Evolutionary conservation across 2,888 invertebrate species (phyloP).

Genomic region (Troides helena): DNA sequence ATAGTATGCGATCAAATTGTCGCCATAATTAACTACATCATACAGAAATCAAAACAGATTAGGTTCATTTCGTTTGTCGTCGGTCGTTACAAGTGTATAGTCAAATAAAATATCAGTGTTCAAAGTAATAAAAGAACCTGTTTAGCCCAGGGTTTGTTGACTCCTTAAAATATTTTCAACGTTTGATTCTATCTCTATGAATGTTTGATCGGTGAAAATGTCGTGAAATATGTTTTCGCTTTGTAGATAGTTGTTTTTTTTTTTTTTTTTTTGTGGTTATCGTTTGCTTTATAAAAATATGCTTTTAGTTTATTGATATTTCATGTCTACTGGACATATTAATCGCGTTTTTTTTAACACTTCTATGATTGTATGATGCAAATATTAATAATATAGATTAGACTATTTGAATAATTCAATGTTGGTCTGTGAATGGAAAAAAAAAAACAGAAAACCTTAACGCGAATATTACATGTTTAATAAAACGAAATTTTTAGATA

Average conservation of each 20-base stretch:
- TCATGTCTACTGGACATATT: too few species aligned
- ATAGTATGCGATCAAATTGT: constrained; percentile 9
- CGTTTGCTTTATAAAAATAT: not conserved
- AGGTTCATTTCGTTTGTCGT: constrained; percentile 32
- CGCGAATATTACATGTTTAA: too few species aligned
- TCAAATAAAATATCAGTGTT: constrained; percentile 68
- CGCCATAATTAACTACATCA: constrained; percentile 21
- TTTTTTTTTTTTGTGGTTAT: not conserved
- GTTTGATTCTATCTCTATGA: constrained; percentile 49
- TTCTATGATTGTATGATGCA: too few species aligned
- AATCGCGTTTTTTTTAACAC: too few species aligned
- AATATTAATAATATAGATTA: too few species aligned
- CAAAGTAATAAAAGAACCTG: constrained; percentile 72
- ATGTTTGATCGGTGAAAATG: constrained; percentile 33
- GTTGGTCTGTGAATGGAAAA: too few species aligned
- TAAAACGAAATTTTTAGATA: too few species aligned
- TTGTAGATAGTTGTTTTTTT: not conserved
- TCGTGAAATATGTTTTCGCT: constrained; percentile 21
- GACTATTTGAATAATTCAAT: too few species aligned
- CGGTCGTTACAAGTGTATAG: constrained; percentile 46
- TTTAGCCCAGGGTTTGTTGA: constrained; percentile 70
- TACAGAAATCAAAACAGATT: constrained; percentile 35
- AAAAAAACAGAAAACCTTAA: too few species aligned
- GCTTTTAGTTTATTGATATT: too few species aligned
- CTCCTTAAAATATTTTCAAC: constrained; percentile 65